Percentiles rank a stretch among this genome's conserved stretches.
Evolutionary conservation across 2,113 vertebrate genomes (phyloP).

Genomic region (Perca fluviatilis): DNA sequence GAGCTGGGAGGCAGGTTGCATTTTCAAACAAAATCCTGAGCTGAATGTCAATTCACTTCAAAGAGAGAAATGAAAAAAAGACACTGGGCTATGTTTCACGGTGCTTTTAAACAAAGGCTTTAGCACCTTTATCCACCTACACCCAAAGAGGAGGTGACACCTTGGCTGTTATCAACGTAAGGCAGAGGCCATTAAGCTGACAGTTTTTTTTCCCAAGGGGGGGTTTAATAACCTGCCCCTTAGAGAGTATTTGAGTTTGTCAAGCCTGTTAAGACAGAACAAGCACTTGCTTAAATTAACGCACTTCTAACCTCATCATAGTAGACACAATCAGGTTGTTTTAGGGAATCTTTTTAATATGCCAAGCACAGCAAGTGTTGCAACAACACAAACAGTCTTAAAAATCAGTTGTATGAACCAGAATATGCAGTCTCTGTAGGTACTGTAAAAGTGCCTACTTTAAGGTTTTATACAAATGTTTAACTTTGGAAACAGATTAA

Average conservation of each 20-base stretch:
- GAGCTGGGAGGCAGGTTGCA: slow-evolving; percentile 31
- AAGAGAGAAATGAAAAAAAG: slow-evolving; percentile 61
- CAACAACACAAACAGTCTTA: slow-evolving; percentile 11
- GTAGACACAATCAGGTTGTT: slow-evolving; percentile 36
- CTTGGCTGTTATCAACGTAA: slow-evolving; percentile 71
- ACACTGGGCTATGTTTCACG: slow-evolving; percentile 60
- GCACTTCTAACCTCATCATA: slow-evolving; percentile 32
- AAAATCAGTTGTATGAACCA: slow-evolving; percentile 11
- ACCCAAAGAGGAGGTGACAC: slow-evolving; percentile 61
- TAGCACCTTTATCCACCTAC: slow-evolving; percentile 66
- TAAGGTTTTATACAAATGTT: slow-evolving; percentile 5
- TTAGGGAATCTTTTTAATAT: slow-evolving; percentile 14
- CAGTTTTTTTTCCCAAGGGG: slow-evolving; percentile 53
- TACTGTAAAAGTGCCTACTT: slow-evolving; percentile 6
- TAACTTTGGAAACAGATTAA: slow-evolving; percentile 45
- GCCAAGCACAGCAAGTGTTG: background rate
- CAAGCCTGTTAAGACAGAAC: slow-evolving; percentile 56
- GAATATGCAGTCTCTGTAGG: background rate
- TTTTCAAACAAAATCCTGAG: slow-evolving; percentile 60
- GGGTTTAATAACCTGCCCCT: slow-evolving; percentile 72
- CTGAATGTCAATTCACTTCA: slow-evolving; percentile 80
- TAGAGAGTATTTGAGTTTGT: slow-evolving; percentile 58
- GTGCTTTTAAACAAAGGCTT: slow-evolving; percentile 69
- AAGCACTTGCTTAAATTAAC: slow-evolving; percentile 52
- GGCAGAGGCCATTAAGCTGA: slow-evolving; percentile 75